phyloP scores from a whole-genome alignment of 1,140 invertebrate genomes.

The Heliconius hewitsoni region DNA sequence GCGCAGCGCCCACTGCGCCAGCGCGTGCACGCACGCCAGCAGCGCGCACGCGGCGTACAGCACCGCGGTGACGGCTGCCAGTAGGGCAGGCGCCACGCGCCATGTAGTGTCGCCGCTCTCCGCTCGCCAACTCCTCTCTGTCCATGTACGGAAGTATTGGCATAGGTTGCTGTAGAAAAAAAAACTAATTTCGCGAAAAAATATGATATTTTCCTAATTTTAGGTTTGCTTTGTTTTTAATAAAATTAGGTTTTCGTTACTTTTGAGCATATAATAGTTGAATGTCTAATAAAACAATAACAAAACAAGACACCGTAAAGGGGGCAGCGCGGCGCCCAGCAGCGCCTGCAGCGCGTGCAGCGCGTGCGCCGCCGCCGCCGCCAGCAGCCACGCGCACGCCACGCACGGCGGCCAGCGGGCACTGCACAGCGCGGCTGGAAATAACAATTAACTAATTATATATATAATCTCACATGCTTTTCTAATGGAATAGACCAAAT shows the following conservation, averaged over 20 bases:
- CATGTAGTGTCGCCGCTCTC: conserved; percentile 24
- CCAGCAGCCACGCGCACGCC: conserved; percentile 66
- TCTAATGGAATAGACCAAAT: too few species aligned
- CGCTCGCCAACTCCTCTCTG: conserved; percentile 52
- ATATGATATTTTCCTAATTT: too few species aligned
- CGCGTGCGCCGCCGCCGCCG: conserved; percentile 60
- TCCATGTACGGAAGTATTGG: conserved; percentile 55
- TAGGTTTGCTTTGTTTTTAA: too few species aligned
- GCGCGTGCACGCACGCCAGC: conserved; percentile 44
- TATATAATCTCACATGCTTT: too few species aligned
- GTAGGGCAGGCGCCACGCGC: conserved; percentile 40
- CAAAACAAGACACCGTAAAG: conserved; percentile 44
- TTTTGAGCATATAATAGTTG: too few species aligned
- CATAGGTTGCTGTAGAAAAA: conserved; percentile 41
- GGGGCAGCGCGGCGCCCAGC: conserved; percentile 56
- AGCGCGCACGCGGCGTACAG: conserved; percentile 54
- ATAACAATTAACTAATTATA: too few species aligned
- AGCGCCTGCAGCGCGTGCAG: conserved; percentile 58
- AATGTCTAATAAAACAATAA: too few species aligned
- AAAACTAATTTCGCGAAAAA: too few species aligned
- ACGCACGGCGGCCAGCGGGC: conserved; percentile 73
- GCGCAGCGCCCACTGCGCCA: conserved; percentile 58
- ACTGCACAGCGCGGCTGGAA: conserved; percentile 62
- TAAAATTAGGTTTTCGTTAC: too few species aligned
- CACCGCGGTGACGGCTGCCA: conserved; percentile 45